Evolutionary conservation across 2,888 invertebrate species (phyloP).

Genomic region (Glyphotaelius pellucidus): DNA sequence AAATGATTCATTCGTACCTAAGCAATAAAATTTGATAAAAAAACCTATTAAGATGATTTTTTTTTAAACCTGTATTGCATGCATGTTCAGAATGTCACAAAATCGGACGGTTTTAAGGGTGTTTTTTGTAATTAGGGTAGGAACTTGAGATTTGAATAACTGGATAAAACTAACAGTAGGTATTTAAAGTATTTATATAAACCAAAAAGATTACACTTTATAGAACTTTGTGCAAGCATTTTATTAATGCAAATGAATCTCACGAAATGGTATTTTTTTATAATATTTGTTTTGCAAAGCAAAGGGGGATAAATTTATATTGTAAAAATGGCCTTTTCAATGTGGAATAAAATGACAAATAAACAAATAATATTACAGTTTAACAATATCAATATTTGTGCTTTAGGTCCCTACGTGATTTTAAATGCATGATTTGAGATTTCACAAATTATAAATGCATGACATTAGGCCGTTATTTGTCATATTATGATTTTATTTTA

Average conservation of each 20-base stretch:
- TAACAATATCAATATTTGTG: background rate
- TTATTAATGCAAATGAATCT: background rate
- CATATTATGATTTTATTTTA: background rate
- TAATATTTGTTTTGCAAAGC: too few relatives aligned
- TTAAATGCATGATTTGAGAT: background rate
- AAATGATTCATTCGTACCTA: too few relatives aligned
- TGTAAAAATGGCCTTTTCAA: background rate
- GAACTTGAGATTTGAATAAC: background rate
- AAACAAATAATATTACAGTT: background rate
- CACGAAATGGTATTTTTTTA: too few relatives aligned
- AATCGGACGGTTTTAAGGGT: background rate
- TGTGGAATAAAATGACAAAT: background rate
- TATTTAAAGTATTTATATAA: background rate
- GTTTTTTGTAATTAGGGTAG: background rate
- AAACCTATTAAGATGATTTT: too few relatives aligned
- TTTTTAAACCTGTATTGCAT: too few relatives aligned
- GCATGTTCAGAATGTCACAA: background rate
- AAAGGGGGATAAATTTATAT: background rate
- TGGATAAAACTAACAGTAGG: background rate
- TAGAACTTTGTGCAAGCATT: background rate
- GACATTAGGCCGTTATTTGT: background rate
- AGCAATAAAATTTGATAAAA: too few relatives aligned
- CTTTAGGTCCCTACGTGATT: background rate
- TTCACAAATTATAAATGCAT: background rate
- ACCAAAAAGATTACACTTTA: background rate